These are phyloP conservation scores for Alouatta palliata DNA, from an alignment of 2,113 vertebrate species.

Conservation along the genomic window DNA sequence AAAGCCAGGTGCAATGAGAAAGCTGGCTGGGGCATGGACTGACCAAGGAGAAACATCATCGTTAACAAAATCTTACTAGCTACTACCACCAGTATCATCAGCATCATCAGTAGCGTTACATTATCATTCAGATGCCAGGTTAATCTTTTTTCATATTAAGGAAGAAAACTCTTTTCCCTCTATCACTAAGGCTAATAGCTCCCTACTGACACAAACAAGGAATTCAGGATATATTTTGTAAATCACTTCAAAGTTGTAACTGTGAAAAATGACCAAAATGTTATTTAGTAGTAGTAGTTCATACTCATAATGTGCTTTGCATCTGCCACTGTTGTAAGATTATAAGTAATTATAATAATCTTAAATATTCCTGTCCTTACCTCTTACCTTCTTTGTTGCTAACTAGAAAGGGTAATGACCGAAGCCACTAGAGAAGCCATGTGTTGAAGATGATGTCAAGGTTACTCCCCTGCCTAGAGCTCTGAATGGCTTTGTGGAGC, in stretches of 20 bases:
- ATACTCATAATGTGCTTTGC: not conserved
- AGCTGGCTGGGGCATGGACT: not conserved
- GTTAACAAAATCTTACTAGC: too few species aligned
- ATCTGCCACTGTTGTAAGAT: not conserved
- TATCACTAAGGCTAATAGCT: not conserved
- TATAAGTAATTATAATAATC: not conserved
- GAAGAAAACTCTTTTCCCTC: not conserved
- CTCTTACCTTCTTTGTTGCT: not conserved
- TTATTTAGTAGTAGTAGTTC: not conserved
- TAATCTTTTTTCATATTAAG: not conserved
- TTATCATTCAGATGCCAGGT: not conserved
- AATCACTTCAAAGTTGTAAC: not conserved
- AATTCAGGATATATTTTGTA: not conserved
- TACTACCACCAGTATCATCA: too few species aligned
- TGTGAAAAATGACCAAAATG: not conserved
- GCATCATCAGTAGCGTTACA: not conserved
- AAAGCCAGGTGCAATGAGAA: not conserved
- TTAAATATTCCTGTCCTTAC: not conserved
- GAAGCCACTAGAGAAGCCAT: not conserved
- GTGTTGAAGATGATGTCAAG: not conserved
- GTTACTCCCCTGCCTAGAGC: accelerated
- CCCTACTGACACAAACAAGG: not conserved
- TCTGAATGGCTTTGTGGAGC: not conserved
- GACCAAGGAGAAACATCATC: too few species aligned
- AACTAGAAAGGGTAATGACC: not conserved